phyloP scores from a whole-genome alignment of 2,797 vertebrate genomes.

The Coluber constrictor region DNA sequence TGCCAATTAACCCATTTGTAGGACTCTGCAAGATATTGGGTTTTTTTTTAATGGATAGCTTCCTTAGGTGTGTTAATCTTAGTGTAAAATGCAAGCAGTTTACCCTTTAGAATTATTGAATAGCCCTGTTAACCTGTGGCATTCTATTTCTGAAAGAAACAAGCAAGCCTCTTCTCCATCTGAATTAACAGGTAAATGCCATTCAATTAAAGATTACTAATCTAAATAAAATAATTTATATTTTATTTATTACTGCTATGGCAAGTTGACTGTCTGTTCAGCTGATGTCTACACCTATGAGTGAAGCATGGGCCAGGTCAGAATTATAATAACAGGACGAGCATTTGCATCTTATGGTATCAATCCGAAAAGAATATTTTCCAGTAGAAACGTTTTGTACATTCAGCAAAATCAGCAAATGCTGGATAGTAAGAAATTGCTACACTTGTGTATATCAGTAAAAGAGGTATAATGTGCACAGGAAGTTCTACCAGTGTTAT shows the following conservation, averaged over 20 bases:
- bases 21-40: not conserved
- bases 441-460: constrained; percentile 3
- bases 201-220: not conserved
- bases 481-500: not conserved
- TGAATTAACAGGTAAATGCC: not conserved
- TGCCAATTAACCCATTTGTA: not conserved
- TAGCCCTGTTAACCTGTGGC: not conserved
- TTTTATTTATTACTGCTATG: not conserved
- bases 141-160: not conserved
- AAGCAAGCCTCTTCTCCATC: not conserved
- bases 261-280: not conserved
- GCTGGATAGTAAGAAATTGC: not conserved
- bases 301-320: not conserved
- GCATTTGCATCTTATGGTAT: not conserved
- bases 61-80: not conserved
- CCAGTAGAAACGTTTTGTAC: not conserved
- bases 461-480: not conserved
- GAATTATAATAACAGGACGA: not conserved
- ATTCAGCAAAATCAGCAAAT: not conserved
- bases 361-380: not conserved
- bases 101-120: not conserved
- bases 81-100: not conserved
- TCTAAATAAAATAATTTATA: not conserved
- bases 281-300: constrained; percentile 1
- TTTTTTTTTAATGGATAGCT: not conserved